Percentiles rank a stretch among this genome's conserved stretches.
Conservation (phyloP, 2,797 vertebrate genomes). For the Hirundo rustica region DNA sequence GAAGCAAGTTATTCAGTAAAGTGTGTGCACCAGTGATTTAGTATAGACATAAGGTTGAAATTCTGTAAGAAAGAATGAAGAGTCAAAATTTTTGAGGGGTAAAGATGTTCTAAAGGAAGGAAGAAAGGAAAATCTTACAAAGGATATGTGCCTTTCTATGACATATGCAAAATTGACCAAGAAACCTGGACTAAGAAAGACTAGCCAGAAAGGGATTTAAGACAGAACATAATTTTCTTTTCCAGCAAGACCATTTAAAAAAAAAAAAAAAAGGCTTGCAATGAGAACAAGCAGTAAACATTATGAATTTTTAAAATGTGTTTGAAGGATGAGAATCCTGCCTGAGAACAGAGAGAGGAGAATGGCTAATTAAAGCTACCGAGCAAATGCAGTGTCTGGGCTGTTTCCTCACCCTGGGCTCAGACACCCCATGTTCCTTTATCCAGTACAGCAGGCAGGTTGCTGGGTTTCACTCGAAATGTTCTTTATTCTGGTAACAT, state of each 20-base stretch:
- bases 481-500: not conserved
- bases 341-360: slow-evolving; percentile 4
- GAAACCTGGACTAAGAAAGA: not conserved
- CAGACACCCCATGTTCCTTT: not conserved
- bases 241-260: not conserved
- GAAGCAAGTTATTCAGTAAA: not conserved
- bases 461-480: not conserved
- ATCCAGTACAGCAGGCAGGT: not conserved
- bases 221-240: not conserved
- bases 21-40: not conserved
- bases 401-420: not conserved
- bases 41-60: not conserved
- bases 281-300: slow-evolving; percentile 38
- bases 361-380: slow-evolving; percentile 36
- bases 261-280: slow-evolving; percentile 17
- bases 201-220: not conserved
- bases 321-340: slow-evolving; percentile 48
- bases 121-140: not conserved
- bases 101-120: not conserved
- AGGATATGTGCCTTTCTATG: not conserved
- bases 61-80: not conserved
- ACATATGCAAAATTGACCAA: not conserved
- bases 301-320: slow-evolving; percentile 46
- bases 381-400: not conserved
- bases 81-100: not conserved